Evolutionary conservation across 2,797 vertebrate genomes (phyloP).

Genomic region (Meda fulgida): DNA sequence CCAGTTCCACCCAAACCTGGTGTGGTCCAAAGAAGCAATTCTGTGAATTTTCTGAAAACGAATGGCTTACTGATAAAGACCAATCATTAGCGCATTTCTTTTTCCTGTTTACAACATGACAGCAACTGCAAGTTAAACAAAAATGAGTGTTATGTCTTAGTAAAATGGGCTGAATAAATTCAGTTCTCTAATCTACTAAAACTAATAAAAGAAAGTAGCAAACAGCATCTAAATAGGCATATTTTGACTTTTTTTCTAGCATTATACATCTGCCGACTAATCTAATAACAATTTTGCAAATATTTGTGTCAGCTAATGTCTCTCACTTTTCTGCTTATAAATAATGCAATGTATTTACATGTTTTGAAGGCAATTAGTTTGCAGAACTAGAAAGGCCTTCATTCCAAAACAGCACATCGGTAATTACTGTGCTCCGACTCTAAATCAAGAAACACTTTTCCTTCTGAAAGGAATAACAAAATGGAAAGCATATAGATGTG

Average conservation of each 20-base stretch:
- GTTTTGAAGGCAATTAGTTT: conserved; percentile 66
- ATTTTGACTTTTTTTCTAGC: conserved; percentile 21
- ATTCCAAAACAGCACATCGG: conserved; percentile 7
- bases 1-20: neutral
- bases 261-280: conserved; percentile 29
- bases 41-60: neutral
- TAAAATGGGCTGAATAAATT: conserved; percentile 7
- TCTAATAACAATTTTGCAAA: conserved; percentile 46
- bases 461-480: neutral
- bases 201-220: neutral
- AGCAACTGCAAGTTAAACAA: neutral
- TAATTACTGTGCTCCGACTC: conserved; percentile 38
- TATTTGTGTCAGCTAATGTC: conserved; percentile 54
- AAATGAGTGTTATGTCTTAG: neutral
- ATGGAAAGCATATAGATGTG: neutral
- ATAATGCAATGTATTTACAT: conserved; percentile 66
- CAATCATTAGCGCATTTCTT: neutral
- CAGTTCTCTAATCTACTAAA: neutral
- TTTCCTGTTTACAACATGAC: neutral
- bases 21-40: neutral
- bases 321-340: conserved; percentile 60
- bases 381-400: conserved; percentile 24
- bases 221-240: conserved; percentile 22
- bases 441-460: conserved; percentile 21
- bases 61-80: neutral